phyloP scores from a whole-genome alignment of 2,888 invertebrate species.

The Lasius fuliginosus region DNA sequence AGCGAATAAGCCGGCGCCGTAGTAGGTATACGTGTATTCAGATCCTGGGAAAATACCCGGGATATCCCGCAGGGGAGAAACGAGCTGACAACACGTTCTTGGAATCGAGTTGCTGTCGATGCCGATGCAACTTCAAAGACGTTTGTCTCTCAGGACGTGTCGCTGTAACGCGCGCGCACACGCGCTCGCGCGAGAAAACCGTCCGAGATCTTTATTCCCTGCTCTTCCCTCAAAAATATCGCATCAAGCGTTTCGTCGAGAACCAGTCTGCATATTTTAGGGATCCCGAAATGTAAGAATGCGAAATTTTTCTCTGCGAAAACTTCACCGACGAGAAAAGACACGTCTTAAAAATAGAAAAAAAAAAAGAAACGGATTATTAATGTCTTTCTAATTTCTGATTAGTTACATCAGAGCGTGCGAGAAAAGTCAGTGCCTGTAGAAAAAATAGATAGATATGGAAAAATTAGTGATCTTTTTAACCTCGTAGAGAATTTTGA shows the following conservation, averaged over 20 bases:
- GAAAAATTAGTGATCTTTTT: background rate
- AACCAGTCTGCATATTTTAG: conserved; percentile 28
- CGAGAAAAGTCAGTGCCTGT: background rate
- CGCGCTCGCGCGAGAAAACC: conserved; percentile 4
- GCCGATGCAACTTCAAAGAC: conserved; percentile 59
- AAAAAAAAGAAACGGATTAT: conserved; percentile 12
- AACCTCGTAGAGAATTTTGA: conserved; percentile 25
- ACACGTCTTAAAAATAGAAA: background rate
- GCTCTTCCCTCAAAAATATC: conserved; percentile 43
- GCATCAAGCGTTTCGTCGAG: conserved; percentile 22
- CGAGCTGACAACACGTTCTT: conserved; percentile 62
- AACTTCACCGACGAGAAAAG: conserved; percentile 14
- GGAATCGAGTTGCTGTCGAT: conserved; percentile 68
- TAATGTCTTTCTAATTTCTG: background rate
- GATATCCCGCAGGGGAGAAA: conserved; percentile 60
- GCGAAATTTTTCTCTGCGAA: background rate
- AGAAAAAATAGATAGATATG: background rate
- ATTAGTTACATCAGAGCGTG: background rate
- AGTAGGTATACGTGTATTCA: conserved; percentile 65
- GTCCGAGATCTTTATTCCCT: conserved; percentile 34
- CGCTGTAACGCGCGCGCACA: conserved; percentile 13
- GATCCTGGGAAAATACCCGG: conserved; percentile 68
- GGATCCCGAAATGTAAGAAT: background rate
- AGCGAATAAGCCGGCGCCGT: conserved; percentile 33
- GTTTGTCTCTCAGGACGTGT: conserved; percentile 66